phyloP scores from a whole-genome alignment of 2,888 invertebrate genomes.

The Phortica magna region DNA sequence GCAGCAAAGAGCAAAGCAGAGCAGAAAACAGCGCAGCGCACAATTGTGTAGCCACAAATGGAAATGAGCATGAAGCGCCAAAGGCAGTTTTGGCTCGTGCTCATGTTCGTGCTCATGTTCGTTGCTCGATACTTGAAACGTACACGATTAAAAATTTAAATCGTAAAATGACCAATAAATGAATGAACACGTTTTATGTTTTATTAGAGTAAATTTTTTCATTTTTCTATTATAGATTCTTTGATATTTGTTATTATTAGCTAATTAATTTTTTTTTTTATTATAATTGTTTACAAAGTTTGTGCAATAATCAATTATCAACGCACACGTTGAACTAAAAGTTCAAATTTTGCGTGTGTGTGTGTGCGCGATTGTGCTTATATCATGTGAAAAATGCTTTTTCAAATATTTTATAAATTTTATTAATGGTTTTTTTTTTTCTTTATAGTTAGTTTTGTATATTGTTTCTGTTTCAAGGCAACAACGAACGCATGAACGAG shows the following conservation, averaged over 20 bases:
- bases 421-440: background rate
- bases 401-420: background rate
- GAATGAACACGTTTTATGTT: background rate
- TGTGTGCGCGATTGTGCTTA: conserved; percentile 6
- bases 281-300: too few species aligned
- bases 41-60: background rate
- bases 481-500: background rate
- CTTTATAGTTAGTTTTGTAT: background rate
- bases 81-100: background rate
- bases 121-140: background rate
- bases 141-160: conserved; percentile 6
- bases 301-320: conserved; percentile 19
- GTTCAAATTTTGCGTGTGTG: background rate
- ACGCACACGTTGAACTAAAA: conserved; percentile 4
- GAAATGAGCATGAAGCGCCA: background rate
- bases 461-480: background rate
- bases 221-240: background rate
- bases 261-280: background rate
- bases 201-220: background rate
- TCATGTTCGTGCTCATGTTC: background rate
- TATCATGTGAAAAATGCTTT: background rate
- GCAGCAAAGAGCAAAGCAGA: conserved; percentile 2
- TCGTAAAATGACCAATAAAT: background rate
- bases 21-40: background rate
- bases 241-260: background rate